Evolutionary conservation across 1,140 invertebrate species (phyloP).

Genomic region (Radopholus similis): DNA sequence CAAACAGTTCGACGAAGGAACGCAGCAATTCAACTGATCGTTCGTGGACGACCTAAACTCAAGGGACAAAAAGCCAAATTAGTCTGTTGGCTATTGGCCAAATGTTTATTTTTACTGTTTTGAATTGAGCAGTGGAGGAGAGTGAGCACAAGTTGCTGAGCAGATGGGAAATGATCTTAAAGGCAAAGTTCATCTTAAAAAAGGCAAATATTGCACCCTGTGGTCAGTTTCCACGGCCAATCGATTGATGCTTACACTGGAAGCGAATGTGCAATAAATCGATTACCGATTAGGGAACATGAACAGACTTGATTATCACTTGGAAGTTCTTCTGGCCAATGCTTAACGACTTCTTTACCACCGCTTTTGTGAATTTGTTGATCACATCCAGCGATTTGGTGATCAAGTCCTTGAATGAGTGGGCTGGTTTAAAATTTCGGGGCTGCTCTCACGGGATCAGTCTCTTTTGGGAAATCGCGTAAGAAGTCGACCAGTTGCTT

Average conservation of each 20-base stretch:
- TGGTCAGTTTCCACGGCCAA: too few species aligned
- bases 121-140: too few species aligned
- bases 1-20: background rate
- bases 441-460: background rate
- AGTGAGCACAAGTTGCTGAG: too few species aligned
- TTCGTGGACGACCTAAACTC: background rate
- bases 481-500: too few species aligned
- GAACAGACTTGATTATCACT: slow-evolving; percentile 5
- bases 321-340: background rate
- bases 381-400: background rate
- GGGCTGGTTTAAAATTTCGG: background rate
- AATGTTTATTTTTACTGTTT: background rate
- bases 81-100: background rate
- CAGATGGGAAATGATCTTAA: too few species aligned
- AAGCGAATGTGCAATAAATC: background rate
- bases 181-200: too few species aligned
- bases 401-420: slow-evolving; percentile 2
- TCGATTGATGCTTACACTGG: background rate
- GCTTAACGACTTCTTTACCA: background rate
- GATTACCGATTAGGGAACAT: too few species aligned
- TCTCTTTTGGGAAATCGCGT: background rate
- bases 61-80: background rate
- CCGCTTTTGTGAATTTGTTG: background rate
- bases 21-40: background rate
- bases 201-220: too few species aligned